These are phyloP conservation scores for Platorchestia sp. DNA, from an alignment of 1,140 invertebrate genomes.

Conservation along the genomic window DNA sequence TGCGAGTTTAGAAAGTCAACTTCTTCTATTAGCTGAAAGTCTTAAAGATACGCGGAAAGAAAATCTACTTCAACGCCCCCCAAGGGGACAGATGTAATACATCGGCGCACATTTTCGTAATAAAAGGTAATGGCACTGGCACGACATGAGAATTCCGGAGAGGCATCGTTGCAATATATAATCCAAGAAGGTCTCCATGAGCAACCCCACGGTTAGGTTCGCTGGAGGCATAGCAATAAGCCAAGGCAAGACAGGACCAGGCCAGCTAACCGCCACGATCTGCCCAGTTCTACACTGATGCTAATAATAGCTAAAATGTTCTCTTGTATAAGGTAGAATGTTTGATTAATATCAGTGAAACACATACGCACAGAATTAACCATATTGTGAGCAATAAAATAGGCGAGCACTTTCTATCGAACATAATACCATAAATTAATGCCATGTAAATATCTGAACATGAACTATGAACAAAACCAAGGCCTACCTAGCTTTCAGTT, in stretches of 20 bases:
- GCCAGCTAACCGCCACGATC: not conserved
- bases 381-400: not conserved
- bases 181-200: not conserved
- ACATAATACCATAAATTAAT: not conserved
- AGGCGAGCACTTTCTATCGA: not conserved
- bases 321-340: not conserved
- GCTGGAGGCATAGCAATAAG: not conserved
- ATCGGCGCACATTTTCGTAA: not conserved
- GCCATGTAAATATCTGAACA: not conserved
- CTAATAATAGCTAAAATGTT: not conserved
- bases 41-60: not conserved
- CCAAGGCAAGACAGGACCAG: not conserved
- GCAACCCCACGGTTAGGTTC: not conserved
- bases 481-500: no score
- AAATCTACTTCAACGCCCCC: not conserved
- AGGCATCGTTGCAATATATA: not conserved
- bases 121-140: not conserved
- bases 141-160: not conserved
- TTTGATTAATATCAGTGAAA: not conserved
- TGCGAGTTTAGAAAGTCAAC: no score
- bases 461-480: not conserved
- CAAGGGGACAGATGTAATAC: not conserved
- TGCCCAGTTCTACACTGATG: not conserved
- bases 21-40: not conserved
- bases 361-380: not conserved